phyloP scores from a whole-genome alignment of 2,113 vertebrate genomes.

The Plestiodon gilberti region DNA sequence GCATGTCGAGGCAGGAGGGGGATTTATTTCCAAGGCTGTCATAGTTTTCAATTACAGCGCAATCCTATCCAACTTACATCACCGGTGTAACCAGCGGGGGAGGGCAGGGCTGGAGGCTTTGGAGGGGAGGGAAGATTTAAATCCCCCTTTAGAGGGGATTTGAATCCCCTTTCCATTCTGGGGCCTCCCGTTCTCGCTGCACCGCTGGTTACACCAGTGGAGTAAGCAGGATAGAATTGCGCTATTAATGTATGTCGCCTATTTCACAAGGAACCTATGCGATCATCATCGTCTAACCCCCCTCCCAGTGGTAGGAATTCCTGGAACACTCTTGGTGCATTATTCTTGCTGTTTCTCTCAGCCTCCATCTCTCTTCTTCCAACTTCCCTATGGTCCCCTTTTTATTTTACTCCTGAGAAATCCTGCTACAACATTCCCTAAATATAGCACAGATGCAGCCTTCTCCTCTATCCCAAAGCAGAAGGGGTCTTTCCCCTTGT shows the following conservation, averaged over 20 bases:
- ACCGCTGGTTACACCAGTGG: too few relatives aligned
- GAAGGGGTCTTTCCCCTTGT: too few relatives aligned
- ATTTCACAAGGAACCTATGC: not conserved
- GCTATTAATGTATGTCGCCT: not conserved
- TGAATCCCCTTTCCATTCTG: too few relatives aligned
- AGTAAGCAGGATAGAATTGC: too few relatives aligned
- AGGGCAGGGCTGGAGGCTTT: too few relatives aligned
- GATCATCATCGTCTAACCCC: not conserved
- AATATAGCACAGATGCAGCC: slow-evolving; percentile 1
- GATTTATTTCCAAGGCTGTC: not conserved
- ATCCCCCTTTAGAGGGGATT: too few relatives aligned
- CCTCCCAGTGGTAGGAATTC: not conserved
- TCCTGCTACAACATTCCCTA: not conserved
- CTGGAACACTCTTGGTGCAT: not conserved
- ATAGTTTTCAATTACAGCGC: too few relatives aligned
- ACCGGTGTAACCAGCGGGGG: too few relatives aligned
- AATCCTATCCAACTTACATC: too few relatives aligned
- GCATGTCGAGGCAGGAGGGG: not conserved
- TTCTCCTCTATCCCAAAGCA: not conserved
- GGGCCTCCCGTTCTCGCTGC: too few relatives aligned
- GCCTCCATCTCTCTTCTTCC: not conserved
- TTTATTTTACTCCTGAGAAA: not conserved
- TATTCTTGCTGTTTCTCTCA: not conserved
- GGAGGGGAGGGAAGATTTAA: too few relatives aligned
- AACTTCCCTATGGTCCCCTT: not conserved